Percentiles rank a stretch among this genome's conserved stretches.
Conservation (phyloP, 2,797 vertebrate species). For the Notamacropus eugenii region DNA sequence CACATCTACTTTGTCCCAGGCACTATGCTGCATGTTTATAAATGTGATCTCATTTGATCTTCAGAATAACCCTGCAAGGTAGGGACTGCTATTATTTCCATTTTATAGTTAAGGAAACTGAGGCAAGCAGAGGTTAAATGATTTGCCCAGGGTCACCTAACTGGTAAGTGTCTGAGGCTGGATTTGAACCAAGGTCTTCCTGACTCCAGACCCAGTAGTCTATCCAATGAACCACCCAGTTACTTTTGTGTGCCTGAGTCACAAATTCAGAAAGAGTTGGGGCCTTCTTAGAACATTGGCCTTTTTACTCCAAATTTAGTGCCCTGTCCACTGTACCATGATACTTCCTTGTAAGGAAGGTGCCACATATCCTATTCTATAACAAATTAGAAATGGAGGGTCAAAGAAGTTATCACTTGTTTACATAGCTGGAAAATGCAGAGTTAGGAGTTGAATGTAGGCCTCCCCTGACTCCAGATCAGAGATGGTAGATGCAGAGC, state of each 20-base stretch:
- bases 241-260: not conserved
- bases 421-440: not conserved
- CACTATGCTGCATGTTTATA: not conserved
- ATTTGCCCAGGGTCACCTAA: not conserved
- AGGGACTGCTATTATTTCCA: not conserved
- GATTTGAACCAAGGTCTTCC: not conserved
- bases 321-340: not conserved
- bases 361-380: not conserved
- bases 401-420: not conserved
- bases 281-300: not conserved
- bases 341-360: not conserved
- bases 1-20: not conserved
- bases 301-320: not conserved
- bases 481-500: not conserved
- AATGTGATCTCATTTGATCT: not conserved
- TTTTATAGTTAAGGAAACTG: not conserved
- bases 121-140: not conserved
- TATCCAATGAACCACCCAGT: not conserved
- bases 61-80: not conserved
- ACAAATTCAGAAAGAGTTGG: not conserved
- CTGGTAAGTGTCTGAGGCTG: not conserved
- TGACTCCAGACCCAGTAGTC: not conserved
- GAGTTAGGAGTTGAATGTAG: not conserved
- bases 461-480: not conserved
- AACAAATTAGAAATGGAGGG: not conserved